phyloP scores from a whole-genome alignment of 2,888 invertebrate species.

The Ecdyonurus torrentis region DNA sequence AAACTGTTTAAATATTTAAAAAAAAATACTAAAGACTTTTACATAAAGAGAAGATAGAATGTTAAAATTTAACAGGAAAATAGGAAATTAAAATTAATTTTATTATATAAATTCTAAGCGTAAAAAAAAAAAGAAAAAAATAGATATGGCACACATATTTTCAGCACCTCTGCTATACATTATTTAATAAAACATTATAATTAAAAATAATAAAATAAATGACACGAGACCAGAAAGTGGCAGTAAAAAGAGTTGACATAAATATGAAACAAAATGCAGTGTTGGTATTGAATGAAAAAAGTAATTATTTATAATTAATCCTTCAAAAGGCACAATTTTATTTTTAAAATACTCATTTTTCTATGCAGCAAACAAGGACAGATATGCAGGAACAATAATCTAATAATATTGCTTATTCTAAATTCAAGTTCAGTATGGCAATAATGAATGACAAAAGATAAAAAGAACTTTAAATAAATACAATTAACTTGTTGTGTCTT shows the following conservation, averaged over 20 bases:
- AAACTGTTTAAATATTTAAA: no score
- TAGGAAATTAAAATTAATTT: neutral
- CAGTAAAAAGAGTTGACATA: neutral
- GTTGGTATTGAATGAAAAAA: neutral
- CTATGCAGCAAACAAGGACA: neutral
- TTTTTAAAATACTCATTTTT: no score
- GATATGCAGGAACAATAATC: neutral
- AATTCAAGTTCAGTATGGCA: no score
- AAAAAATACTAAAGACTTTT: no score
- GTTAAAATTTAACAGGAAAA: no score
- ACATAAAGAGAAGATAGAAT: no score
- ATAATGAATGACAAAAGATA: no score
- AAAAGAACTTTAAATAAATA: no score
- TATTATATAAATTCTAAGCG: neutral
- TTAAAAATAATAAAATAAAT: neutral
- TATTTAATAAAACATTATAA: no score
- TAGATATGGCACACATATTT: constrained; percentile 5
- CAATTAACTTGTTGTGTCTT: no score
- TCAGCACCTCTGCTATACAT: no score
- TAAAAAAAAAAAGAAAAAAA: constrained; percentile 5
- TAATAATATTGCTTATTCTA: no score
- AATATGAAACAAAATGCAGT: neutral
- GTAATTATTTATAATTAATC: neutral
- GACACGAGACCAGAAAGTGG: neutral
- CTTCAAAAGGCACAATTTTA: neutral